Evolutionary conservation across 2,888 invertebrate genomes (phyloP).

Genomic region (Palloptera scutellata): DNA sequence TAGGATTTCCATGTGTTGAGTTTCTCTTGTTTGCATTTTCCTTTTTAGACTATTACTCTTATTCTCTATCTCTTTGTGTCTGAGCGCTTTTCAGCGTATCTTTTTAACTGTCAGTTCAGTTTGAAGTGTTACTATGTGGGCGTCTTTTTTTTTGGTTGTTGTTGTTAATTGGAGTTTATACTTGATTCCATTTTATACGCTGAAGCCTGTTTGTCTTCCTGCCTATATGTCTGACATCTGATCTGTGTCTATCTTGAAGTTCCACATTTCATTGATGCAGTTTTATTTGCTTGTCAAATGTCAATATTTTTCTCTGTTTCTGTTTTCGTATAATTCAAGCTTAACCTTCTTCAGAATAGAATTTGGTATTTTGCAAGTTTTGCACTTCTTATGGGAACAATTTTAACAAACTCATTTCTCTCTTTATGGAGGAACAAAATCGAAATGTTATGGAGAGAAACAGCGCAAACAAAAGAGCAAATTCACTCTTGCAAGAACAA

Average conservation of each 20-base stretch:
- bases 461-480: too few relatives aligned
- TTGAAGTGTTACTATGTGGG: neutral
- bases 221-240: neutral
- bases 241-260: neutral
- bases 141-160: constrained; percentile 6
- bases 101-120: constrained; percentile 21
- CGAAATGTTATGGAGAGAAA: too few relatives aligned
- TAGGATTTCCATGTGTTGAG: too few relatives aligned
- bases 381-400: neutral
- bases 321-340: neutral
- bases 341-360: neutral
- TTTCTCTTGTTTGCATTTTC: too few relatives aligned
- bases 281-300: neutral
- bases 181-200: constrained; percentile 13
- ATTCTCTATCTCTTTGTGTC: neutral
- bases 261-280: constrained; percentile 5
- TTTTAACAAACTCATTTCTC: neutral
- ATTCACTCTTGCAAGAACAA: too few relatives aligned
- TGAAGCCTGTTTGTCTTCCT: constrained; percentile 10
- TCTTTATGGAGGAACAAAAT: too few relatives aligned
- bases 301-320: neutral
- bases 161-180: constrained; percentile 17
- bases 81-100: constrained; percentile 14
- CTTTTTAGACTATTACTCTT: too few relatives aligned
- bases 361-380: neutral